phyloP scores from a whole-genome alignment of 2,797 vertebrate genomes.

The Okamejei kenojei region DNA sequence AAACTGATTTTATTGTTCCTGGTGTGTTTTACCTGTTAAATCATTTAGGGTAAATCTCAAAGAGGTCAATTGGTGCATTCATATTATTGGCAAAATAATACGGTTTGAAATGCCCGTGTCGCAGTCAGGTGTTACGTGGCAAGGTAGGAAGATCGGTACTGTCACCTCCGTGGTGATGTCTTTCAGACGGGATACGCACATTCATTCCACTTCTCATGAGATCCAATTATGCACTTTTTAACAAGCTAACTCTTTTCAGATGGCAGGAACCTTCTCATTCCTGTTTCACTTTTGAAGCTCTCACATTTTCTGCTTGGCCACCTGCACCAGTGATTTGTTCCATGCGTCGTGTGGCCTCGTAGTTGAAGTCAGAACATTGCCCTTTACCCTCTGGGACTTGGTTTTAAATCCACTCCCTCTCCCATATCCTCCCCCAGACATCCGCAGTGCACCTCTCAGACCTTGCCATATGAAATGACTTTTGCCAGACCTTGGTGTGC shows the following conservation, averaged over 20 bases:
- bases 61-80: neutral
- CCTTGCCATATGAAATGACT: neutral
- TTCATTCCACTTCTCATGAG: neutral
- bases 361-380: neutral
- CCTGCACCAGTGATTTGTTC: slow-evolving; percentile 24
- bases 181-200: neutral
- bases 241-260: neutral
- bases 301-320: slow-evolving; percentile 24
- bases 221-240: slow-evolving; percentile 14
- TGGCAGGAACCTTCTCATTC: neutral
- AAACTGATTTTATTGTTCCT: neutral
- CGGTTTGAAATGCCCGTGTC: neutral
- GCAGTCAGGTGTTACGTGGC: neutral
- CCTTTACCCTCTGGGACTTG: neutral
- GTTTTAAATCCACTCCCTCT: neutral
- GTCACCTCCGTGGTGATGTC: neutral
- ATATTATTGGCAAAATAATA: neutral
- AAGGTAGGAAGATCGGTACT: neutral
- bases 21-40: neutral
- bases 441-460: neutral
- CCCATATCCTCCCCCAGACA: neutral
- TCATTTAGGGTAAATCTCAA: neutral
- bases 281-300: slow-evolving; percentile 12
- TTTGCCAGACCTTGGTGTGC: neutral
- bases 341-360: neutral